Percentiles rank a stretch among this genome's conserved stretches.
These are phyloP conservation scores for Monopis laevigella DNA, from an alignment of 2,888 invertebrate genomes.

Conservation along the genomic window DNA sequence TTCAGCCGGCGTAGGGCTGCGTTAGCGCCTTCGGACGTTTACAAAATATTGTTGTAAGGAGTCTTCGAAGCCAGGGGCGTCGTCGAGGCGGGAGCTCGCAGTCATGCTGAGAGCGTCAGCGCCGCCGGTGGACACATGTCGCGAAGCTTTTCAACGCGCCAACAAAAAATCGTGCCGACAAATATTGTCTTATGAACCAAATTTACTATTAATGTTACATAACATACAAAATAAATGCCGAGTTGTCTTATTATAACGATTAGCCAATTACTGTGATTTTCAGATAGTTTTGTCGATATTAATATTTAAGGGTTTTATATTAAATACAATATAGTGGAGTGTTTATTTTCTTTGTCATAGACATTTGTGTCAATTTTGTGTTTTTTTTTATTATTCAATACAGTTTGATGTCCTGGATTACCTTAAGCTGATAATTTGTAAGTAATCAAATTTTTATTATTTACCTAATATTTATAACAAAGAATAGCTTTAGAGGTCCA, in stretches of 20 bases:
- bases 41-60: constrained; percentile 53
- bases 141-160: constrained; percentile 50
- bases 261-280: constrained; percentile 51
- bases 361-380: no score
- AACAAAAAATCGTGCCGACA: constrained; percentile 52
- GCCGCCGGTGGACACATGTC: constrained; percentile 59
- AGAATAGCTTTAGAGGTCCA: no score
- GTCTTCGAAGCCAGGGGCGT: constrained; percentile 49
- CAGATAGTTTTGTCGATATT: constrained; percentile 12
- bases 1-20: constrained; percentile 44
- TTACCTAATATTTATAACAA: no score
- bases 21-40: constrained; percentile 44
- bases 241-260: constrained; percentile 45
- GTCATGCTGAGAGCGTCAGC: constrained; percentile 66
- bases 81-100: constrained; percentile 64
- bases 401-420: no score
- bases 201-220: constrained; percentile 39
- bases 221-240: constrained; percentile 25
- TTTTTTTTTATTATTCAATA: no score
- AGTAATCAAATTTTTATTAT: no score
- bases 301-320: constrained; percentile 28
- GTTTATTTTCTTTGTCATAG: no score
- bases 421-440: no score
- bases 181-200: constrained; percentile 32
- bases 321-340: no score